These are phyloP conservation scores for Apistogramma diplotaenia DNA, from an alignment of 2,113 vertebrate genomes.

Conservation along the genomic window DNA sequence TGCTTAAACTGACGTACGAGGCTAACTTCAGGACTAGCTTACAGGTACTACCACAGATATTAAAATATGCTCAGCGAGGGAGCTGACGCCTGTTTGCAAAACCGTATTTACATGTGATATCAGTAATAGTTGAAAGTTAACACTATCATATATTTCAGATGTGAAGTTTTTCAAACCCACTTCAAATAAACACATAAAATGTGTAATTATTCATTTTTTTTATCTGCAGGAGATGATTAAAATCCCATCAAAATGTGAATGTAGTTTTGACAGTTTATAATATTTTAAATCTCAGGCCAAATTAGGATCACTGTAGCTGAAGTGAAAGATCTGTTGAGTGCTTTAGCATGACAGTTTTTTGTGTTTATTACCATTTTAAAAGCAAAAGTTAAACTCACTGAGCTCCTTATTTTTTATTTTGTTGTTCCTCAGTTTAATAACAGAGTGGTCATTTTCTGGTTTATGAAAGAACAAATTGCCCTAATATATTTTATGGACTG, in stretches of 20 bases:
- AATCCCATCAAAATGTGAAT: neutral
- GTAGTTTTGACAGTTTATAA: neutral
- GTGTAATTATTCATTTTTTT: too few relatives aligned
- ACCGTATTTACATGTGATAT: neutral
- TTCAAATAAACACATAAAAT: too few relatives aligned
- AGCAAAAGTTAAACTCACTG: too few relatives aligned
- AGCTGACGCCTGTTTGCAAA: neutral
- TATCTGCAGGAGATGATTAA: neutral
- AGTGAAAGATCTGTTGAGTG: neutral
- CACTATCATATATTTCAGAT: neutral
- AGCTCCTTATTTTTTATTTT: too few relatives aligned
- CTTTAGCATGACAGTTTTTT: neutral
- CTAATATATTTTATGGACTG: neutral
- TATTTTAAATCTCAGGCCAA: neutral
- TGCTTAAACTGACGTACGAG: neutral
- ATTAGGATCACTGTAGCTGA: neutral
- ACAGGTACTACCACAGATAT: constrained; percentile 26
- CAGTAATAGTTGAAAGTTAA: neutral
- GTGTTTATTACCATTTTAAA: too few relatives aligned
- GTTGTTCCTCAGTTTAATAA: neutral
- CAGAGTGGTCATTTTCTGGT: neutral
- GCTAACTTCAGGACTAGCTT: neutral
- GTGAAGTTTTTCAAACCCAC: too few relatives aligned
- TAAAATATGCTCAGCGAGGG: neutral
- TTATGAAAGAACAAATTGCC: neutral